These are phyloP conservation scores for Heteronetta atricapilla DNA, from an alignment of 2,113 vertebrate species.

Conservation along the genomic window DNA sequence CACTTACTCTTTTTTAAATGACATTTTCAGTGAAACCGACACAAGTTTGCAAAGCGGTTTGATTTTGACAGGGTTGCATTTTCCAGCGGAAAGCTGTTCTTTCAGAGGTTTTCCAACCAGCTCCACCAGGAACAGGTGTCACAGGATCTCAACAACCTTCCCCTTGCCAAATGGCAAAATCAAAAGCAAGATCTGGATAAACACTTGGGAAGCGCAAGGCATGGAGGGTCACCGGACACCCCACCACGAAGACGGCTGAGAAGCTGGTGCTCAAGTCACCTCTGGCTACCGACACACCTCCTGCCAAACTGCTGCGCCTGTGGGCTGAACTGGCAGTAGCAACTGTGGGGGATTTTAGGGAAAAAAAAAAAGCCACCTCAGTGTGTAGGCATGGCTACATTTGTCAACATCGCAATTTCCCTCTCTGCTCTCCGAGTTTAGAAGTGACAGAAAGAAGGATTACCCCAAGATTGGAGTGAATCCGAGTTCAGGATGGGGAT, in stretches of 20 bases:
- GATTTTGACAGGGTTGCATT: conserved; percentile 26
- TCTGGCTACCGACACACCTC: neutral
- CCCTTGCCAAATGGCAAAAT: neutral
- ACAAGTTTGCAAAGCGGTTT: neutral
- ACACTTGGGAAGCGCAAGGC: neutral
- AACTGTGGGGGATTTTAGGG: neutral
- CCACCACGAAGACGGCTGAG: neutral
- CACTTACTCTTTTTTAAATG: conserved; percentile 48
- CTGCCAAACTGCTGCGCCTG: neutral
- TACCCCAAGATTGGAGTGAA: neutral
- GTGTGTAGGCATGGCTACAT: neutral
- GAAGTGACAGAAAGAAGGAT: conserved; percentile 5
- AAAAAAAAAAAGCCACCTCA: neutral
- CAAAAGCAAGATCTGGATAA: neutral
- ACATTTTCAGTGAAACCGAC: conserved; percentile 46
- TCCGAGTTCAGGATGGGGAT: neutral
- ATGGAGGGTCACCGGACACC: neutral
- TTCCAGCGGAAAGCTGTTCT: conserved; percentile 44
- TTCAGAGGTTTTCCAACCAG: conserved; percentile 23
- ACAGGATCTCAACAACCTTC: neutral
- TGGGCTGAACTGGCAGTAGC: conserved; percentile 15
- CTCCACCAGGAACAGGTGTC: neutral
- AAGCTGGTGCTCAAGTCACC: neutral
- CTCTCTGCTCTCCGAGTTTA: neutral
- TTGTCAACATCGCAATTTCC: neutral